Evolutionary conservation across 2,113 vertebrate species (phyloP), one percentile per base, ranked within the genome.

Genomic region (Chlorodrepanis virens): DNA sequence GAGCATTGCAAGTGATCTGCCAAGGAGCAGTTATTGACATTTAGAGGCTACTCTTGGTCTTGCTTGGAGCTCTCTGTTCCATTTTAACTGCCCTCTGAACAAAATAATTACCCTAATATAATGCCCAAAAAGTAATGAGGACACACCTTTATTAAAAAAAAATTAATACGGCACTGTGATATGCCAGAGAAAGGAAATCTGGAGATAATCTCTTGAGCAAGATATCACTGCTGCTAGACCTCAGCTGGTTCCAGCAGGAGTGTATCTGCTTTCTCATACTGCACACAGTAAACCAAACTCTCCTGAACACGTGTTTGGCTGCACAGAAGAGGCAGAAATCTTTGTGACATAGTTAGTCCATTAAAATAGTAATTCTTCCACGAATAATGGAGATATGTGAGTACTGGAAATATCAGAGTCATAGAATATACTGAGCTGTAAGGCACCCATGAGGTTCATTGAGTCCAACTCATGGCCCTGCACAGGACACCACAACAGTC

Each of bases 321-420:
- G 3, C 57, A 60, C 7, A 37, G 25, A 13, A 72, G 19, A 17
- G 5, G 33, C 35, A 76, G 12, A 59, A 45, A 80, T 37, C 18
- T 83, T 50, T 84, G 64, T 56, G 31, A 65, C 24, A 52, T 5
- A 54, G 14, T 18, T 69, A 35, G 29, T 24, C 49, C 29, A 37
- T 11, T 74, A 69, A 87, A 60, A 77, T 39, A 3, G 27, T 29
- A 50, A 68, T 23, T 11, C 21, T 72, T 33, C 33, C 28, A 29
- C 0, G 0, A 76, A 52, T 14, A 80, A 71, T 11, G 9, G 47
- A 49, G 19, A 35, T 17, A 49, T 7, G 21, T 5, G 33, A 57
- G 24, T 35, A 89, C 7, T 22, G 59, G 45, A 89, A 80, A 45
- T 40, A 44, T 19, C 27, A 29, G 5, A 64, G 20, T 27, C 31